Evolutionary conservation across 2,888 invertebrate genomes (phyloP), one percentile per base, ranked within the genome.

Genomic region (Yponomeuta evonymella): DNA sequence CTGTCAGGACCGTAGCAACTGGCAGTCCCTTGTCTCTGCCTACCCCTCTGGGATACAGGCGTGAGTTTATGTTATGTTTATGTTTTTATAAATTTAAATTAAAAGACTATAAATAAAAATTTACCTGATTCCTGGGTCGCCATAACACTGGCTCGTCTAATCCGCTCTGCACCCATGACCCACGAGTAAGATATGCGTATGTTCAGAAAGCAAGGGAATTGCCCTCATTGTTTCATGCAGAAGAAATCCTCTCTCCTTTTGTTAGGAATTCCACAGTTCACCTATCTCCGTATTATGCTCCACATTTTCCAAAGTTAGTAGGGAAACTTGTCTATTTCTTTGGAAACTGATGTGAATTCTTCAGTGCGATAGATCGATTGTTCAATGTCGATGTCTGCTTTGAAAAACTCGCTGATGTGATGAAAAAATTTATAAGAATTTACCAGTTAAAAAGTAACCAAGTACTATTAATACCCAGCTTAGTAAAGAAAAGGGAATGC

Each of bases 211-310:
- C 43, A 43, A 5, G 43, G 43, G 43, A 43, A 58, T 64, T 64
- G 83, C 82, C 81, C 75, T 79, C 81, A 77, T 83, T 85, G 86
- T 87, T 87, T 86, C 84, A 85, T 82, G 83, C 81, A 81, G 79
- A 78, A 79, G 79, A 83, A 84, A 85, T 83, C 84, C 84, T 82
- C 84, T 82, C 81, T 83, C 81, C 79, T 80, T 88, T 86, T 83
- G 83, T 85, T 86, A 82, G 80, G 83, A 88, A 89, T 87, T 86
- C 86, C 81, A 82, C 82, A 70, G 12, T 29, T 29, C 36, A 67
- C 67, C 67, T 43, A 64, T 64, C 64, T 64, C n/a, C 64, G 64
- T 64, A 29, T 64, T 64, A 64, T 64, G 30, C 64, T 29, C 9
- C 33, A 67, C 67, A 67, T 36, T 36, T 36, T 67, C 23, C 64